Base-by-base conservation (phyloP, 64 coral and sea anemone genomes). In the Montipora efflorescens region DNA sequence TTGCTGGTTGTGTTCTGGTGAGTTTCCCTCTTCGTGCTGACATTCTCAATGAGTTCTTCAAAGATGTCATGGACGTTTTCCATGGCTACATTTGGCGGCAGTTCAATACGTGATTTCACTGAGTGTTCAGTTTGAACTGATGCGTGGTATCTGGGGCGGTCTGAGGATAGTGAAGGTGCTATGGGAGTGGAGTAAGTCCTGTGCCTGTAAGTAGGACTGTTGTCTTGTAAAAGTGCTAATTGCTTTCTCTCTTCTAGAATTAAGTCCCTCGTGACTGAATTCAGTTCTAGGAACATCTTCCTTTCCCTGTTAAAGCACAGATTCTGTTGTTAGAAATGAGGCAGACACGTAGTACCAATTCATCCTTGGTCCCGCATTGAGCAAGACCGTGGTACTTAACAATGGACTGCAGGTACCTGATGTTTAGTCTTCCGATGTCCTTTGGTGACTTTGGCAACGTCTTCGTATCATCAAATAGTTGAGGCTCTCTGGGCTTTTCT, bases 261-360 rank as follows among this genome's bases (percentile, higher is more conserved):
- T 5, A 79, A 50, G 46, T 59, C 52, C 53, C 83, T 92, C 5
- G 70, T 61, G 5, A 83, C 71, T 67, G 79, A 72, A 59, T 84
- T 58, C 20, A 83, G 23, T 14, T 92, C 90, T 6, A 92, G 48
- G 7, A 92, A 82, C 90, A 85, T 92, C 62, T 93, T 93, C 23
- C 45, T 7, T 75, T 43, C 25, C 73, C 73, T 75, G 73, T 64
- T 78, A 62, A 87, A 87, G 73, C 82, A 87, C 10, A 93, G 47
- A 68, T 78, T 93, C 91, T 66, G 7, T 87, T 79, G 58, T 93
- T 87, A 36, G 81, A 74, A 67, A 93, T 93, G 5, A 93, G 67
- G 8, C 45, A 21, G 16, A 87, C 91, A 23, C 25, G 76, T 47
- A 93, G 59, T 19, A 87, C 21, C 46, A 93, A 49, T 6, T 78